Evolutionary conservation across 2,113 vertebrate genomes (phyloP).

Genomic region (Zingel zingel): DNA sequence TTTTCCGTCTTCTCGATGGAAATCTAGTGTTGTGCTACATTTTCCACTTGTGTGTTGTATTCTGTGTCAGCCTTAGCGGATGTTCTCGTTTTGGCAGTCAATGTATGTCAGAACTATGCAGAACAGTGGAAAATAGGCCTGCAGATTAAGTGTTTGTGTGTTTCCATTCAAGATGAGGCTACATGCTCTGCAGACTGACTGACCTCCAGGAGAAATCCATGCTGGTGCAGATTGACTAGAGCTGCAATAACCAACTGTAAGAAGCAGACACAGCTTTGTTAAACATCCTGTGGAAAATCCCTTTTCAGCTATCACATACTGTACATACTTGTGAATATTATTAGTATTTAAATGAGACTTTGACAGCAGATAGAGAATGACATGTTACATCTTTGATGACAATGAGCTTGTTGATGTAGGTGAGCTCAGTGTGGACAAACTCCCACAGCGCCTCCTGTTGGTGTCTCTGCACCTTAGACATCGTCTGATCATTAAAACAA

Average conservation of each 20-base stretch:
- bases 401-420: conserved; percentile 86
- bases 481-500: conserved; percentile 75
- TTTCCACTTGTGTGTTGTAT: conserved; percentile 55
- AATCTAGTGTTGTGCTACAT: conserved; percentile 44
- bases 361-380: not conserved
- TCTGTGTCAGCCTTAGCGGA: conserved; percentile 49
- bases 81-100: conserved; percentile 43
- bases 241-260: conserved; percentile 85
- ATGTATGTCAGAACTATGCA: conserved; percentile 47
- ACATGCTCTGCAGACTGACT: conserved; percentile 75
- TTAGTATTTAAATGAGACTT: conserved; percentile 4
- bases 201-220: conserved; percentile 86
- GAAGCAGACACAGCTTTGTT: conserved; percentile 17
- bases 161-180: conserved; percentile 16
- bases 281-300: conserved; percentile 45
- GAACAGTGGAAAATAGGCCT: conserved; percentile 48
- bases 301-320: not conserved
- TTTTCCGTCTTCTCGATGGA: conserved; percentile 73
- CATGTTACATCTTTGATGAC: conserved; percentile 84
- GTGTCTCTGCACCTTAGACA: conserved; percentile 85
- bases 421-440: conserved; percentile 86
- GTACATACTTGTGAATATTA: too few species aligned
- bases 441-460: conserved; percentile 92
- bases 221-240: conserved; percentile 82
- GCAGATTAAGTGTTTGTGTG: not conserved